phyloP scores from a whole-genome alignment of 2,797 vertebrate species.

The Lemur catta region DNA sequence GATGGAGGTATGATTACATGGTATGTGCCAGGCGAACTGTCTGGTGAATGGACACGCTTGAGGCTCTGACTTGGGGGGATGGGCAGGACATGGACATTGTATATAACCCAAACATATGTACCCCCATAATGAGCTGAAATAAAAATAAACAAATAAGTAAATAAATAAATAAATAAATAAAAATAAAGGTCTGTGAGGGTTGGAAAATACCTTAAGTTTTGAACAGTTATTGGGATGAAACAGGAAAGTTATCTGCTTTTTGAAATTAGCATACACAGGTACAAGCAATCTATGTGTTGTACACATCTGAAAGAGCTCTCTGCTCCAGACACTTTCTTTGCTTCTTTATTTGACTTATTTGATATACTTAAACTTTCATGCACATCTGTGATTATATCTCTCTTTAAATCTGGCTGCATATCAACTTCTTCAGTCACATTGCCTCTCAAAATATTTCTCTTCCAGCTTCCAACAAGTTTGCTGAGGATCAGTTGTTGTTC shows the following conservation, averaged over 20 bases:
- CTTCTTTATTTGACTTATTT: not conserved
- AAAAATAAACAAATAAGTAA: no score
- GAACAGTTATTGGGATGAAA: not conserved
- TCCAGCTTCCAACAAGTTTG: not conserved
- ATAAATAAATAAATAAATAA: no score
- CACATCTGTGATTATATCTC: not conserved
- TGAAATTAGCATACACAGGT: not conserved
- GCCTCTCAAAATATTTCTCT: not conserved
- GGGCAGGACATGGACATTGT: no score
- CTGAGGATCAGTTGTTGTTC: not conserved
- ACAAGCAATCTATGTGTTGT: not conserved
- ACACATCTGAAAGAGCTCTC: not conserved
- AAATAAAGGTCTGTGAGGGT: no score
- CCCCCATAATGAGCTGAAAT: no score
- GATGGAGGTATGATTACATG: no score
- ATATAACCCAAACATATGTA: no score
- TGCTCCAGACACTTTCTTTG: not conserved
- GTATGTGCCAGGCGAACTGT: no score
- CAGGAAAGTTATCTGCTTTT: not conserved
- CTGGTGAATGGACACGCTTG: no score
- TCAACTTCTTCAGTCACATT: not conserved
- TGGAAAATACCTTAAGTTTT: not conserved
- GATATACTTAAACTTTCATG: not conserved
- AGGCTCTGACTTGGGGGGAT: no score
- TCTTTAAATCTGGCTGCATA: not conserved